phyloP scores from a whole-genome alignment of 2,797 vertebrate species.

The Erethizon dorsatum region DNA sequence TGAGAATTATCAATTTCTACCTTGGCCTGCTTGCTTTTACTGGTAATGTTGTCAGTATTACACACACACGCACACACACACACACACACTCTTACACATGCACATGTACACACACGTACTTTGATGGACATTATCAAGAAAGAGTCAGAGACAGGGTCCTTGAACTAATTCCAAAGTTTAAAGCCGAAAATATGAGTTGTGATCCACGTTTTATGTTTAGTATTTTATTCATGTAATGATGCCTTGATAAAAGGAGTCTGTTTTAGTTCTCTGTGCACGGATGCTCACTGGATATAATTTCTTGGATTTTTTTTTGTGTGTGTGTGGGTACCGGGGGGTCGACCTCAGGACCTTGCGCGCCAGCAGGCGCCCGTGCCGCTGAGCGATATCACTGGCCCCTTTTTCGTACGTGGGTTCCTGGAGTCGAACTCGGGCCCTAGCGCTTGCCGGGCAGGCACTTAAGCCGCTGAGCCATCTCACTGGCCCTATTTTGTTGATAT shows the following conservation, averaged over 20 bases:
- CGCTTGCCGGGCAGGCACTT: no score
- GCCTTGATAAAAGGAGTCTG: background rate
- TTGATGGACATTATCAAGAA: background rate
- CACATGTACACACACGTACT: background rate
- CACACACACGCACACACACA: background rate
- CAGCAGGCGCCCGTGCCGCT: no score
- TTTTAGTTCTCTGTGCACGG: background rate
- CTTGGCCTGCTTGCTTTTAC: background rate
- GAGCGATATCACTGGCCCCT: no score
- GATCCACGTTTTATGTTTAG: background rate
- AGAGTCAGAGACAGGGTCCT: background rate
- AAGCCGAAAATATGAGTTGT: background rate
- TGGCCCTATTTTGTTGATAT: background rate
- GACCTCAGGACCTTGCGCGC: no score
- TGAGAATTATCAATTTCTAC: constrained; percentile 27
- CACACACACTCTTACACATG: background rate
- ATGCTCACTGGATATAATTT: background rate
- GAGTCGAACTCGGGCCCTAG: no score
- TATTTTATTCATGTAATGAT: background rate
- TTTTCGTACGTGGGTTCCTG: no score
- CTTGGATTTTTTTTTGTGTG: background rate
- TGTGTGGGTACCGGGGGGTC: no score
- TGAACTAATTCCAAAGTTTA: constrained; percentile 50
- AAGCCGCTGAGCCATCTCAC: no score
- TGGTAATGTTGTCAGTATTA: background rate